These are phyloP conservation scores for Brachionus manjavacas DNA, from an alignment of 1,140 invertebrate species.

Conservation along the genomic window DNA sequence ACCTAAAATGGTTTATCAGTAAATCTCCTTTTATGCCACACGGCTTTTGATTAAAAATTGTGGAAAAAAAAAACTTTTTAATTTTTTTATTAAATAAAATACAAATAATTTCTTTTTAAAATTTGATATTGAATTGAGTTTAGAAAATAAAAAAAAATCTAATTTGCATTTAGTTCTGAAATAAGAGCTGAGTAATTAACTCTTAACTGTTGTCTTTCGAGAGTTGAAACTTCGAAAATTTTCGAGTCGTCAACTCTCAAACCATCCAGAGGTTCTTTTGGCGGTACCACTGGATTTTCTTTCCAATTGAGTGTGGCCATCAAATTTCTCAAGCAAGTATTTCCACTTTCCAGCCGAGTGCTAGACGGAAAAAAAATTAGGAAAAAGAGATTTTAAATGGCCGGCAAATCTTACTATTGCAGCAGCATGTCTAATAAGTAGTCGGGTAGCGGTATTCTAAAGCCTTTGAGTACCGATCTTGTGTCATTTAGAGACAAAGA, in stretches of 20 bases:
- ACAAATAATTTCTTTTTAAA: constrained; percentile 18
- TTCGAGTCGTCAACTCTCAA: background rate
- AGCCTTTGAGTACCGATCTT: constrained; percentile 47
- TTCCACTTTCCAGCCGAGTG: background rate
- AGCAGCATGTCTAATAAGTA: constrained; percentile 49
- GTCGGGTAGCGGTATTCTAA: constrained; percentile 50
- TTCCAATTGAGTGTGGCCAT: constrained; percentile 20
- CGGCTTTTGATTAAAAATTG: too few relatives aligned
- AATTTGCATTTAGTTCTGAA: constrained; percentile 9
- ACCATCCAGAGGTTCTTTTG: background rate
- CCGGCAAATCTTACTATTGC: constrained; percentile 33
- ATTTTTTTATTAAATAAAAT: background rate
- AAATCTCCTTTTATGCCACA: too few relatives aligned
- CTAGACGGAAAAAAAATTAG: background rate
- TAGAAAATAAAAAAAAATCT: background rate
- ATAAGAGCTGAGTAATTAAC: constrained; percentile 26
- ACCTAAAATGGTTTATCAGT: too few relatives aligned
- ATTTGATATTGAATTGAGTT: background rate
- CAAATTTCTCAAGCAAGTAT: background rate
- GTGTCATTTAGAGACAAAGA: constrained; percentile 46
- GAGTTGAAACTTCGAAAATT: constrained; percentile 22
- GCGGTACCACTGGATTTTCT: constrained; percentile 34
- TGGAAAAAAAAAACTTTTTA: background rate
- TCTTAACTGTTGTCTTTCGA: constrained; percentile 36
- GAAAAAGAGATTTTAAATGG: background rate